A percentile compares a stretch with the other conserved stretches of the same genome.
Evolutionary conservation across 2,888 invertebrate genomes (phyloP).

Genomic region (Agelastica alni): DNA sequence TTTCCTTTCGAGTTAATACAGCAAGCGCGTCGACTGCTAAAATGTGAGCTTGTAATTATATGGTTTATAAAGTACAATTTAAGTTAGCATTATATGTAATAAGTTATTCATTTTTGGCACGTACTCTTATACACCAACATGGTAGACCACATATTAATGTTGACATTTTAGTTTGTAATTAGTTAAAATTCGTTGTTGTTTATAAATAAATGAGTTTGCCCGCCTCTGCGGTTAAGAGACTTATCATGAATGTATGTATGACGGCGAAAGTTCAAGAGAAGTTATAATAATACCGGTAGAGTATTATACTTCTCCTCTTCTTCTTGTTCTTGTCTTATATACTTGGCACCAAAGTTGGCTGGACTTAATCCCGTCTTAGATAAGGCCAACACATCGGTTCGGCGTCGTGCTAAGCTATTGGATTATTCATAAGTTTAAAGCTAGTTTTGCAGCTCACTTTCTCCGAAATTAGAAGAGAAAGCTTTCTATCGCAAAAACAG

Average conservation of each 20-base stretch:
- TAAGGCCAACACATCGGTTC: constrained; percentile 54
- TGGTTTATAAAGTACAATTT: no score
- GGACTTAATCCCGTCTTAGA: constrained; percentile 55
- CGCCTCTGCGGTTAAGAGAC: constrained; percentile 28
- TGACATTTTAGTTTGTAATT: no score
- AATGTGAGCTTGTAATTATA: no score
- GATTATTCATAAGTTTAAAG: constrained; percentile 57
- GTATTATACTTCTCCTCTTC: constrained; percentile 35
- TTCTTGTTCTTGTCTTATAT: constrained; percentile 15
- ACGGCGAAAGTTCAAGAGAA: constrained; percentile 48
- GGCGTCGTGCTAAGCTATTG: constrained; percentile 54
- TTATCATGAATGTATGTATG: constrained; percentile 55
- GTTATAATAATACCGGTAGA: constrained; percentile 52
- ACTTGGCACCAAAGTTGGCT: constrained; percentile 45
- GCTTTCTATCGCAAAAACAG: no score
- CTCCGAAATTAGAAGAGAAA: constrained; percentile 34
- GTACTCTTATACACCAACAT: no score
- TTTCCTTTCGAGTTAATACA: no score
- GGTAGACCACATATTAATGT: background rate
- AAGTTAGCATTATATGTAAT: no score
- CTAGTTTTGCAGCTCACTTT: constrained; percentile 54
- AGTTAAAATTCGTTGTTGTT: no score
- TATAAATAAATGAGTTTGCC: no score
- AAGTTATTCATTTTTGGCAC: no score
- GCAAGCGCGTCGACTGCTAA: no score